Percentiles rank a stretch among this genome's conserved stretches.
Conservation (phyloP, 2,797 vertebrate species). For the Pseudomugil tenellus region DNA sequence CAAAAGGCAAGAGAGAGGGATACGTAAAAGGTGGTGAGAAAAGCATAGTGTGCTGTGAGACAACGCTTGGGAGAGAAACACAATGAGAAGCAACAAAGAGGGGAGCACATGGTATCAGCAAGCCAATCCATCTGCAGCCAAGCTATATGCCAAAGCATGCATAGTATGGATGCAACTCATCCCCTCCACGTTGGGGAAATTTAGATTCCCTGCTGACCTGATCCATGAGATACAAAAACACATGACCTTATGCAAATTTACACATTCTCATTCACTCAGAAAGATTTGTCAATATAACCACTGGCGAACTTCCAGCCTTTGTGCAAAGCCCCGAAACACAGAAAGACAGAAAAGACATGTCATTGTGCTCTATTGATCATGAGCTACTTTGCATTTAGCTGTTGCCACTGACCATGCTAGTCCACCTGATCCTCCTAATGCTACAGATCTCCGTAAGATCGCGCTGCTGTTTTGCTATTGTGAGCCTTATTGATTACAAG, state of each 20-base stretch:
- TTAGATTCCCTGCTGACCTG: constrained; percentile 11
- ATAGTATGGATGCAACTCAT: constrained; percentile 45
- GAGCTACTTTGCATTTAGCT: constrained; percentile 60
- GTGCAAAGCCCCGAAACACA: neutral
- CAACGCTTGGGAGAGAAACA: constrained; percentile 47
- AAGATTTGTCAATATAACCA: constrained; percentile 20
- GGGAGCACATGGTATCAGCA: constrained; percentile 38
- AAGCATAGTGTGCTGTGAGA: constrained; percentile 48
- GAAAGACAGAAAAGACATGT: constrained; percentile 8
- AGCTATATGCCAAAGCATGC: constrained; percentile 61
- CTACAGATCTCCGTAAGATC: constrained; percentile 36
- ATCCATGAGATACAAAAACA: constrained; percentile 20
- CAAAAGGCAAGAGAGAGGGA: constrained; percentile 33
- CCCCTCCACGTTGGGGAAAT: constrained; percentile 13
- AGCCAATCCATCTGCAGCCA: constrained; percentile 64
- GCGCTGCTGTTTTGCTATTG: constrained; percentile 27
- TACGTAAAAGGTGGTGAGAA: constrained; percentile 60
- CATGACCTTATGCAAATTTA: neutral
- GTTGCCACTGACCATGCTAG: constrained; percentile 32
- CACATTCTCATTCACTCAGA: neutral
- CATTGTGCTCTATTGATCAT: constrained; percentile 53
- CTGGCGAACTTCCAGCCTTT: constrained; percentile 11
- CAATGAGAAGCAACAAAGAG: constrained; percentile 26
- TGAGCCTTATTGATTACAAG: constrained; percentile 68
- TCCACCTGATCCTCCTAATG: constrained; percentile 49